These are phyloP conservation scores for Beris chalybata DNA, from an alignment of 2,888 invertebrate genomes.

Conservation along the genomic window DNA sequence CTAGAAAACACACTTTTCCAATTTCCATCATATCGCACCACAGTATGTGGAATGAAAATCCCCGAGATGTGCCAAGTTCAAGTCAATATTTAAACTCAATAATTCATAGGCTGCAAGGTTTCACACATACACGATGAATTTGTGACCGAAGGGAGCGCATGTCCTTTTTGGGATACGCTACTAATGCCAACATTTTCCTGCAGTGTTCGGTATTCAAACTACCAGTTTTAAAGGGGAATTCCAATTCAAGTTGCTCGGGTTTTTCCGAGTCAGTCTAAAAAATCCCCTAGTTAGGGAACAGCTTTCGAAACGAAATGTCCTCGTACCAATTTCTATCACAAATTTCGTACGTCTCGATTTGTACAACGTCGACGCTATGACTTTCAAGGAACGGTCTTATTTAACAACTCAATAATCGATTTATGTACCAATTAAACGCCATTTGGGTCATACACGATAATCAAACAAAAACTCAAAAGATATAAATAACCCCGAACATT, in stretches of 20 bases:
- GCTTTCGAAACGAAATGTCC: background rate
- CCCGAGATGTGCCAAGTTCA: conserved; percentile 38
- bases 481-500: conserved; percentile 18
- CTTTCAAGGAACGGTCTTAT: background rate
- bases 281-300: background rate
- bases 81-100: conserved; percentile 41
- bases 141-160: conserved; percentile 14
- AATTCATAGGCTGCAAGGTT: conserved; percentile 32
- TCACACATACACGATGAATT: background rate
- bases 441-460: conserved; percentile 16
- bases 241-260: background rate
- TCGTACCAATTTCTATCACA: background rate
- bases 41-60: background rate
- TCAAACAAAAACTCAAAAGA: background rate
- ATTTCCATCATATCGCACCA: conserved; percentile 16
- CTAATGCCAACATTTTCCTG: background rate
- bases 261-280: background rate
- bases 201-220: background rate
- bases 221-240: background rate
- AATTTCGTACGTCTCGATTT: background rate
- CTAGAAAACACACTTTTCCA: conserved; percentile 26
- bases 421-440: background rate
- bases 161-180: conserved; percentile 5
- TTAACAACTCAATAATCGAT: conserved; percentile 9
- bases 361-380: background rate